Conservation (phyloP, 2,113 vertebrate species). For the Piaya cayana region DNA sequence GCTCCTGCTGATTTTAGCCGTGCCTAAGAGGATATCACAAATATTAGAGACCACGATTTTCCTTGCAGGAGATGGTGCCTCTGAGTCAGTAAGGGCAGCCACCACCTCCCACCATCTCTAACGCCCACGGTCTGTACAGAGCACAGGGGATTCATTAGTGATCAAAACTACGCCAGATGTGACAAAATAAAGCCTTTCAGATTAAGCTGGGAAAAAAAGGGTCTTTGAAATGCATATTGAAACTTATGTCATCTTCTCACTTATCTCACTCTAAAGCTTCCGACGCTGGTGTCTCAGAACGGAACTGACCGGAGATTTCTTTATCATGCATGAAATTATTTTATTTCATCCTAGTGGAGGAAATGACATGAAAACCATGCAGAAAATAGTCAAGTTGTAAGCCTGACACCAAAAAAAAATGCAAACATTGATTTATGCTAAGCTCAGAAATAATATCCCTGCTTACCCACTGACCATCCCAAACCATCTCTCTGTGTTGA, state of each 20-base stretch:
- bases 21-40: neutral
- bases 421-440: constrained; percentile 13
- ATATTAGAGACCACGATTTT: neutral
- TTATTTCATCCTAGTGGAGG: constrained; percentile 9
- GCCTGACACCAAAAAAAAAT: neutral
- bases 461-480: constrained; percentile 8
- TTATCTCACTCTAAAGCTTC: neutral
- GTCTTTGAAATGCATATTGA: neutral
- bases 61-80: neutral
- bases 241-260: neutral
- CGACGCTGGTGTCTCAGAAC: neutral
- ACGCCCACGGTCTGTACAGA: neutral
- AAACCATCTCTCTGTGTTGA: neutral
- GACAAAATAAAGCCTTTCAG: constrained; percentile 21
- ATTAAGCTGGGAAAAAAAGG: neutral
- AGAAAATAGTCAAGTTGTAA: constrained; percentile 35
- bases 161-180: neutral
- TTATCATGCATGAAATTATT: constrained; percentile 12
- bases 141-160: neutral
- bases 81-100: neutral
- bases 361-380: neutral
- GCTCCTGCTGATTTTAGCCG: neutral
- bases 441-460: neutral
- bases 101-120: neutral
- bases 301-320: constrained; percentile 18